Evolutionary conservation across 2,888 invertebrate species (phyloP).

Genomic region (Gryllus longicercus): DNA sequence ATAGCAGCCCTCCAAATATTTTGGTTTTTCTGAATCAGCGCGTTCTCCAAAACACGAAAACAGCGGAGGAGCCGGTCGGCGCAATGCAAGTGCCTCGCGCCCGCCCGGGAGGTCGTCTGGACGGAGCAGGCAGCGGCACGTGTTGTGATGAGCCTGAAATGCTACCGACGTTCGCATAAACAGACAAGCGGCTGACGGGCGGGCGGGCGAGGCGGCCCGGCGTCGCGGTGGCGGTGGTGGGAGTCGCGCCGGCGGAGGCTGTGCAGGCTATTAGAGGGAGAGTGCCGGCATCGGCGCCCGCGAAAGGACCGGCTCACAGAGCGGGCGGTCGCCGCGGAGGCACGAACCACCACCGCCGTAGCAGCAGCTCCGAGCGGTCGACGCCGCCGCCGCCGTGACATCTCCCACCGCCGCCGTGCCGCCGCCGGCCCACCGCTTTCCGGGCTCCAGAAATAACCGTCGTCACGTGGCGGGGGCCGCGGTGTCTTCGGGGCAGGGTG

Average conservation of each 20-base stretch:
- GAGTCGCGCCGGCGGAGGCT: not conserved
- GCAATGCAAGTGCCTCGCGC: no score
- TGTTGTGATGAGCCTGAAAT: constrained; percentile 17
- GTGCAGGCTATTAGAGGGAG: not conserved
- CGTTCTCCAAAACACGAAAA: no score
- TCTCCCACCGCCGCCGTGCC: not conserved
- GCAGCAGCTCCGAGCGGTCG: not conserved
- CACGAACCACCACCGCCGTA: not conserved
- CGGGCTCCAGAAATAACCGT: not conserved
- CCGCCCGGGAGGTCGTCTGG: not conserved
- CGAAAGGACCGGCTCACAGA: not conserved
- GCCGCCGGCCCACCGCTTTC: not conserved
- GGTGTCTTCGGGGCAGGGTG: not conserved
- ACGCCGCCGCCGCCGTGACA: not conserved
- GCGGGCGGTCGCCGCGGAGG: not conserved
- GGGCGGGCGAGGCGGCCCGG: no score
- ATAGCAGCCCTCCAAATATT: no score
- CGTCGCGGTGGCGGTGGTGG: not conserved
- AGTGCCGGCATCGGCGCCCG: not conserved
- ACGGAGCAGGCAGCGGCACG: not conserved
- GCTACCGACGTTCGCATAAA: not conserved
- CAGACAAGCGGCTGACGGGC: not conserved
- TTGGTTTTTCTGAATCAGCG: no score
- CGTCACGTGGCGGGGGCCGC: not conserved
- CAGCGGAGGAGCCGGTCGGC: no score